Base-by-base conservation (phyloP, 1,140 invertebrate genomes). In the Bombus balteatus region DNA sequence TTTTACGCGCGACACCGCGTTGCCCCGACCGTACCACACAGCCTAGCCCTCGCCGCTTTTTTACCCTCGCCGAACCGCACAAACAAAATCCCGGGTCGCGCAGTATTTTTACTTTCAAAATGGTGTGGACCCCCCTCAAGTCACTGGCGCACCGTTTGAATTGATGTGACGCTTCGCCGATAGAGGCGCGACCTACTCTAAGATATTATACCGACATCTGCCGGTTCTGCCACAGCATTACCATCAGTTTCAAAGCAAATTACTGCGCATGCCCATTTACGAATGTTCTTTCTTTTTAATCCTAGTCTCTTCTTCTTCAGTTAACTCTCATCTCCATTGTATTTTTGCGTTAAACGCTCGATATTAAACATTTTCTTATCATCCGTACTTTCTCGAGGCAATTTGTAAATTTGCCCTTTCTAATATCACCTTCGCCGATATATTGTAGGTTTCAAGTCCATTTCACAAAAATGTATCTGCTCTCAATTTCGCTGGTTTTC, bases 71-170 rank as follows among this genome's bases (percentile, higher is more conserved):
- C 75, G 74, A 39, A 78, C 74, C 74, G 81, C 88, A 75, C 83
- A 71, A 89, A 81, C 79, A 91, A 90, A 92, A 89, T 91, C 89
- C 90, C 90, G 89, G 89, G 88, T 92, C 91, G 88, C 88, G 89
- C 86, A 87, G 91, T 93, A 93, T 94, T 93, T 94, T 94, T 94
- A 93, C 92, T 92, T 93, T 93, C 92, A 92, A 94, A 94, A 94
- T 93, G 93, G 92, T 91, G 53, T 91, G 92, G 78, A 85, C 41
- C 66, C 75, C 89, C 83, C 85, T 82, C 86, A 62, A 62, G 53
- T 65, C 76, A 82, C 82, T 81, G 84, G 83, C 88, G 73, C 87
- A 78, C 81, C 34, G 89, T 93, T 92, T 93, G 91, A 93, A 93
- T 92, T 89, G 81, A 86, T 68, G 47, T 9, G 62, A 39, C 12